A percentile compares a stretch with the other conserved stretches of the same genome.
Conservation (phyloP, 2,113 vertebrate species). For the Microcebus tavaratra region DNA sequence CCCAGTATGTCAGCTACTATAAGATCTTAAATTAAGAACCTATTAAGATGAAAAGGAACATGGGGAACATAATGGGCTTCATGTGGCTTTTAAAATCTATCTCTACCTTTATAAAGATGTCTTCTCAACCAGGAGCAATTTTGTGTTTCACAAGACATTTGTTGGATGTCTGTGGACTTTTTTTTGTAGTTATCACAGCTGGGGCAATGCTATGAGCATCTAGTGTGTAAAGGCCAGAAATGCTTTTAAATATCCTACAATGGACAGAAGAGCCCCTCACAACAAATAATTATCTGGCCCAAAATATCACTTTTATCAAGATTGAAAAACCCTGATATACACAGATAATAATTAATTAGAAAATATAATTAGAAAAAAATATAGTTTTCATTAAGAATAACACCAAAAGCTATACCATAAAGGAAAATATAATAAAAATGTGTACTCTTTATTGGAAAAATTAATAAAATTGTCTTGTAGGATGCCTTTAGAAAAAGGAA, state of each 20-base stretch:
- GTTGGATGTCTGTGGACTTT: not conserved
- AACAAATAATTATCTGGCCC: not conserved
- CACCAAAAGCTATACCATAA: not conserved
- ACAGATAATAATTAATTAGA: not conserved
- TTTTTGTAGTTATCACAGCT: not conserved
- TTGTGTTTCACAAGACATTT: not conserved
- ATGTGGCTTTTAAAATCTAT: not conserved
- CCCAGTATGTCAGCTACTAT: not conserved
- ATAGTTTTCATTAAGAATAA: not conserved
- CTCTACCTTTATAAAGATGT: not conserved
- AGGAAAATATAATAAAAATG: not conserved
- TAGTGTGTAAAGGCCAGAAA: not conserved
- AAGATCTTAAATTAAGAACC: not conserved
- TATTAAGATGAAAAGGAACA: not conserved
- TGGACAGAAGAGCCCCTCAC: not conserved
- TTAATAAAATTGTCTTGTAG: not conserved
- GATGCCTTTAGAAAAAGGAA: not conserved
- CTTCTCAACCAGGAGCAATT: not conserved
- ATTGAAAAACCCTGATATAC: not conserved
- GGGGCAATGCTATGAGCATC: not conserved
- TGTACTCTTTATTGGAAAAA: not conserved
- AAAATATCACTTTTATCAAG: not conserved
- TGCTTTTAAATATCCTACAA: not conserved
- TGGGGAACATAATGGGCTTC: not conserved
- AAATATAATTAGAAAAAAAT: not conserved